Evolutionary conservation across 2,888 invertebrate species (phyloP).

Genomic region (Lochmaea capreae): DNA sequence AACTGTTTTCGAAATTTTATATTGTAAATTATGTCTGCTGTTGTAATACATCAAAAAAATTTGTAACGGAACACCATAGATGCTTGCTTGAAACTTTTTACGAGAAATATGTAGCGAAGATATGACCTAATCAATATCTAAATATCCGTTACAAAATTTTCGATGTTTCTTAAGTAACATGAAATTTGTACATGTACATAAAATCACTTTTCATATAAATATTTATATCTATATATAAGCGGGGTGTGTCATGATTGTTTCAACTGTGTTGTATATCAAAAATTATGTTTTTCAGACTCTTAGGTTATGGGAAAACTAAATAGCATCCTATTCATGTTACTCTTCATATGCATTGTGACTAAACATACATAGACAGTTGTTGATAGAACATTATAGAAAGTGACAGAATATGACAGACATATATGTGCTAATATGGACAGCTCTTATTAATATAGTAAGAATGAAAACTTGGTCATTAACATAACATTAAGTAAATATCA

Average conservation of each 20-base stretch:
- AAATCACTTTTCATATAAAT: slow-evolving; percentile 1
- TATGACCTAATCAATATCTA: not conserved
- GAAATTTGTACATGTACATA: not conserved
- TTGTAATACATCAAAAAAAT: not conserved
- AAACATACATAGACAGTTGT: no score
- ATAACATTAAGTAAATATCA: no score
- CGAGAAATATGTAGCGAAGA: not conserved
- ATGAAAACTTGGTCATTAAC: no score
- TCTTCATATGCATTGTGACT: no score
- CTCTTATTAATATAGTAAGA: no score
- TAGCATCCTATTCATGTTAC: no score
- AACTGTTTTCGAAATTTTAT: not conserved
- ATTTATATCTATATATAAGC: not conserved
- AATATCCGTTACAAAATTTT: slow-evolving; percentile 1
- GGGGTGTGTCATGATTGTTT: not conserved
- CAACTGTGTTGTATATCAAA: not conserved
- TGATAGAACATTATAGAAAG: no score
- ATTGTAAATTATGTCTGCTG: not conserved
- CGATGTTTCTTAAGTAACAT: not conserved
- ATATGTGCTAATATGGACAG: no score
- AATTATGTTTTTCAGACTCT: not conserved
- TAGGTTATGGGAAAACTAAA: no score
- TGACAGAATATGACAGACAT: no score
- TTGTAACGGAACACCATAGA: not conserved
- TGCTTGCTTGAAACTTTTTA: slow-evolving; percentile 7